Evolutionary conservation across 2,113 vertebrate genomes (phyloP), one percentile per base, ranked within the genome.

Genomic region (Elanus axillaris): DNA sequence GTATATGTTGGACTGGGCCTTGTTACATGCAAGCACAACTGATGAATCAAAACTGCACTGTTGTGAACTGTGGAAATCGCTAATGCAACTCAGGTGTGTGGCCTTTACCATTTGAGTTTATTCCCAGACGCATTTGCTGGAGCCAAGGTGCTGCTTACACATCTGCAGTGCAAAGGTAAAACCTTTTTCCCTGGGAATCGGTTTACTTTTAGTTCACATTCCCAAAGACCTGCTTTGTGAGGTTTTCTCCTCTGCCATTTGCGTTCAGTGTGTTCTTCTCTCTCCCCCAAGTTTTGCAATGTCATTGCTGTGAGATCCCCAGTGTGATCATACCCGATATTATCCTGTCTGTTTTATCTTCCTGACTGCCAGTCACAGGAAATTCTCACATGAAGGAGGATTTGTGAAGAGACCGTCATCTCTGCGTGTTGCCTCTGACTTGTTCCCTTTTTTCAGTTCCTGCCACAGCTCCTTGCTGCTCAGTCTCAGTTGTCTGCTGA

Each of bases 341-440:
- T 63, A 72, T 32, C 36, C 38, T 85, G 71, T 10, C 60, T 86
- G 58, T 17, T 77, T 82, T 84, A 67, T 80, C 53, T 79, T 59
- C 68, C 68, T 74, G 66, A 84, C 75, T 84, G 58, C 73, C 69
- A 93, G 47, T 95, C 82, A 58, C 48, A 95, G 62, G 73, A 94
- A 95, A 93, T 95, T 96, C 87, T 96, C 89, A 90, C 75, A 84
- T 87, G 92, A 94, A 97, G 94, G 94, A 95, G 86, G 84, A 95
- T 91, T 85, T 96, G 94, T 91, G 94, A 95, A 93, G 82, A 94
- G 71, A 52, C 59, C 60, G 1, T 84, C 47, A 48, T 78, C 64
- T 77, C 91, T 85, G 50, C 3, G 2, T 91, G 73, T 38, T 87
- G 92, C 53, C 66, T 90, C 60, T 55, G 59, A 74, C 47, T 90